Percentiles rank a stretch among this genome's conserved stretches.
Conservation (phyloP, 1,140 invertebrate genomes). For the Cherax destructor region DNA sequence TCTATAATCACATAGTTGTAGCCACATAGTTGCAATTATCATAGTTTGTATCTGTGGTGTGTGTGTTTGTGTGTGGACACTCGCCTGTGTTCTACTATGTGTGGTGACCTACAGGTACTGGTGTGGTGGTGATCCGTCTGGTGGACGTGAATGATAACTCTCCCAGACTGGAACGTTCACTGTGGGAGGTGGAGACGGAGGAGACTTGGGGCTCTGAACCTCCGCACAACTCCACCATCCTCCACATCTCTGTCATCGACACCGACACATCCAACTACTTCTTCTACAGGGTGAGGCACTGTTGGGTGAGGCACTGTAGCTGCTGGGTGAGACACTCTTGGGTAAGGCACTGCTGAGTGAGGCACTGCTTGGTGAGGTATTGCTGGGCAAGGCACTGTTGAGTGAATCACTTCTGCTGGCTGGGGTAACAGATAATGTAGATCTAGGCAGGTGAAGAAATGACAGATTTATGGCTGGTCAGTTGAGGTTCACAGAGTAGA, state of each 20-base stretch:
- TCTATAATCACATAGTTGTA: too few relatives aligned
- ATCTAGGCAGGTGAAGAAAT: too few relatives aligned
- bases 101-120: constrained; percentile 6
- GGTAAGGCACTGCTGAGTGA: background rate
- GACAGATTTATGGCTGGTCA: too few relatives aligned
- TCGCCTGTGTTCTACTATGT: background rate
- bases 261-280: constrained; percentile 42
- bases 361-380: background rate
- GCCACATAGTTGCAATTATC: too few relatives aligned
- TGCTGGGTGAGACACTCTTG: background rate
- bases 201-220: constrained; percentile 29
- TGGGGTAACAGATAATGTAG: too few relatives aligned
- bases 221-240: constrained; percentile 20
- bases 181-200: constrained; percentile 34
- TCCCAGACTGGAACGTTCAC: constrained; percentile 7
- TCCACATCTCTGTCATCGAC: constrained; percentile 30
- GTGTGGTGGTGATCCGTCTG: constrained; percentile 26
- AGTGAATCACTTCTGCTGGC: too few relatives aligned
- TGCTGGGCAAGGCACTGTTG: too few relatives aligned
- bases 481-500: too few relatives aligned
- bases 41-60: background rate
- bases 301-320: background rate
- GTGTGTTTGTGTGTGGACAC: background rate
- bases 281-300: constrained; percentile 39
- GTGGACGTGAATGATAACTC: constrained; percentile 40